Percentiles rank a stretch among this genome's conserved stretches.
These are phyloP conservation scores for Pseudanteris insignis DNA, from an alignment of 2,888 invertebrate genomes.

Conservation along the genomic window DNA sequence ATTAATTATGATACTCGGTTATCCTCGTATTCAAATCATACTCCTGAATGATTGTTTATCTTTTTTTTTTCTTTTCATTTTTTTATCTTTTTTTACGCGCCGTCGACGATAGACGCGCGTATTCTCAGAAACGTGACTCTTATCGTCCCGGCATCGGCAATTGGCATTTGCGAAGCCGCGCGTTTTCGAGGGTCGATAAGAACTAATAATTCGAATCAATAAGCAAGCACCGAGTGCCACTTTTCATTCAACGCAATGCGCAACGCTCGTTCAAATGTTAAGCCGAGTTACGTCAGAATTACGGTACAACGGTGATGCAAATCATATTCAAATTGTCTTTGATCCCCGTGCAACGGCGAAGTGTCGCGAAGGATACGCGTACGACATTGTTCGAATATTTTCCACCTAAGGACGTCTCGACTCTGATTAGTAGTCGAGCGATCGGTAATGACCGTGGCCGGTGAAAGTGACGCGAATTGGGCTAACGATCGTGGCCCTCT, in stretches of 20 bases:
- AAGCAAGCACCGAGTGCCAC: background rate
- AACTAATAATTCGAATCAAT: slow-evolving; percentile 9
- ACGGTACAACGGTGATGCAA: slow-evolving; percentile 25
- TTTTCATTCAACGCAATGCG: slow-evolving; percentile 15
- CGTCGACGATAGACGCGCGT: too few species aligned
- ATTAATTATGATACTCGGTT: too few species aligned
- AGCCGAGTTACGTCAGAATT: slow-evolving; percentile 32
- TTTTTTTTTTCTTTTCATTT: too few species aligned
- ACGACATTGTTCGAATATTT: slow-evolving; percentile 25
- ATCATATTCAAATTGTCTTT: slow-evolving; percentile 24
- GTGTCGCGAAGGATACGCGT: slow-evolving; percentile 25
- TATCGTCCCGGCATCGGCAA: too few species aligned
- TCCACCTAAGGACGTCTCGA: too few species aligned
- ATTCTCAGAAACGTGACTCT: too few species aligned
- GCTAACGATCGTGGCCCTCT: too few species aligned
- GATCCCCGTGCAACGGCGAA: slow-evolving; percentile 1
- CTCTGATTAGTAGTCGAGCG: slow-evolving; percentile 4
- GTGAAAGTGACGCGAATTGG: background rate
- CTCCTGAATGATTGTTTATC: too few species aligned
- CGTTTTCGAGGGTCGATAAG: slow-evolving; percentile 5
- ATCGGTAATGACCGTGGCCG: too few species aligned
- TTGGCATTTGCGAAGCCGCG: too few species aligned
- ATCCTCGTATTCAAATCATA: slow-evolving; percentile 4
- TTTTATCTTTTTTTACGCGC: too few species aligned
- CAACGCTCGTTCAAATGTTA: slow-evolving; percentile 32